Evolutionary conservation across 2,113 vertebrate genomes (phyloP).

Genomic region (Columbina picui): DNA sequence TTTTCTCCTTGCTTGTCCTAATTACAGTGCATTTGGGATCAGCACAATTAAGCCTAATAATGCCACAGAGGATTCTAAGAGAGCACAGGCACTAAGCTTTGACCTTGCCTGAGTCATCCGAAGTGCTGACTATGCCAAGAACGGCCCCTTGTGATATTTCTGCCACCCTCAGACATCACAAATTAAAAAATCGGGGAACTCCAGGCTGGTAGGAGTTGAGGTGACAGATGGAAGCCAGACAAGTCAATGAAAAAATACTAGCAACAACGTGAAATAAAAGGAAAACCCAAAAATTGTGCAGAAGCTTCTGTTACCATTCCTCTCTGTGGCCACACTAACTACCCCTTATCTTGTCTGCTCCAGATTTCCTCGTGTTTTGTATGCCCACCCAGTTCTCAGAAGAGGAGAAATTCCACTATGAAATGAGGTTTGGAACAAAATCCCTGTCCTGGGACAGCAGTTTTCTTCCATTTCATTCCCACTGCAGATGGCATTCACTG

Average conservation of each 20-base stretch:
- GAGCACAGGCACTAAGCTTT: background rate
- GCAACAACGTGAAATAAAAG: background rate
- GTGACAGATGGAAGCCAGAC: background rate
- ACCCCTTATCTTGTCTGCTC: background rate
- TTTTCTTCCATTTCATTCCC: background rate
- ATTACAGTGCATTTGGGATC: conserved; percentile 15
- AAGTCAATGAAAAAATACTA: background rate
- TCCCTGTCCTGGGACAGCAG: background rate
- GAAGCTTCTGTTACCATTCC: background rate
- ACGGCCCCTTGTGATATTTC: background rate
- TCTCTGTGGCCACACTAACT: background rate
- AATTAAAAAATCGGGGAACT: background rate
- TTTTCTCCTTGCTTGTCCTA: conserved; percentile 9
- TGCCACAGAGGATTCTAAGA: background rate
- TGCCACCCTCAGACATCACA: background rate
- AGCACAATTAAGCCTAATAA: conserved; percentile 19
- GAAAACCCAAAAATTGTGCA: background rate
- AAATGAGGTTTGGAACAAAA: background rate
- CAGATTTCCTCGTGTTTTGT: background rate
- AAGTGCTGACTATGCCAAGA: background rate
- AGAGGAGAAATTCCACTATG: background rate
- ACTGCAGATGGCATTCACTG: background rate
- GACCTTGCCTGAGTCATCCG: background rate
- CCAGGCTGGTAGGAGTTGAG: background rate
- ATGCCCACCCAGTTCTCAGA: background rate